Base-by-base conservation (phyloP, 1,140 invertebrate species). In the Aphis craccivora region DNA sequence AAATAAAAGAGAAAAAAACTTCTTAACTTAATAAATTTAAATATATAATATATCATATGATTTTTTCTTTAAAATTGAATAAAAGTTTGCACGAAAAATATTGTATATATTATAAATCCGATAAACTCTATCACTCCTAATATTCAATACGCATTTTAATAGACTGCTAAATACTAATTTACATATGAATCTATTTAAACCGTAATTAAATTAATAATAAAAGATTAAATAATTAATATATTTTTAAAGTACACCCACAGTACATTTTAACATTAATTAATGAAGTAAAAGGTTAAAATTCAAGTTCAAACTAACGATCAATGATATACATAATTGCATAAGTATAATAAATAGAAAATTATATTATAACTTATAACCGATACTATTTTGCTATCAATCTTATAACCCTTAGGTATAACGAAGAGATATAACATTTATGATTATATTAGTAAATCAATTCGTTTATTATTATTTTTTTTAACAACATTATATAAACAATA, bases 261-360 rank as follows among this genome's bases (percentile, higher is more conserved):
- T 67, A 76, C 11, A 76, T 76, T 76, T 67, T 76, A n/a, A 76
- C n/a, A n/a, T 76, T 76, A 76, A 76, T 76, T 76, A 76, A 76
- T 76, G 60, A 76, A 76, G 30, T 76, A 76, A n/a, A 35, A 76
- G 60, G 60, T 76, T 76, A 76, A 76, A 14, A 76, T 76, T 76
- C 4, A 35, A 76, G 60, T 76, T 76, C 60, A n/a, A 76, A 76
- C 60, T 5, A 76, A n/a, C 30, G 3, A 14, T n/a, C n/a, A n/a
- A 35, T n/a, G 60, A 76, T 76, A 76, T 14, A 76, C 30, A 18
- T 76, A 76, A 76, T n/a, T n/a, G n/a, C n/a, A 76, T 14, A 30
- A 67, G n/a, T 76, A 76, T 23, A 76, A n/a, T 76, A 76, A n/a
- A 76, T 6, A 20, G 4, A 60, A 60, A 60, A 60, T 60, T 14